A percentile compares a stretch with the other conserved stretches of the same genome.
phyloP scores from a whole-genome alignment of 2,888 invertebrate genomes.

The Alviniconcha strummeri region DNA sequence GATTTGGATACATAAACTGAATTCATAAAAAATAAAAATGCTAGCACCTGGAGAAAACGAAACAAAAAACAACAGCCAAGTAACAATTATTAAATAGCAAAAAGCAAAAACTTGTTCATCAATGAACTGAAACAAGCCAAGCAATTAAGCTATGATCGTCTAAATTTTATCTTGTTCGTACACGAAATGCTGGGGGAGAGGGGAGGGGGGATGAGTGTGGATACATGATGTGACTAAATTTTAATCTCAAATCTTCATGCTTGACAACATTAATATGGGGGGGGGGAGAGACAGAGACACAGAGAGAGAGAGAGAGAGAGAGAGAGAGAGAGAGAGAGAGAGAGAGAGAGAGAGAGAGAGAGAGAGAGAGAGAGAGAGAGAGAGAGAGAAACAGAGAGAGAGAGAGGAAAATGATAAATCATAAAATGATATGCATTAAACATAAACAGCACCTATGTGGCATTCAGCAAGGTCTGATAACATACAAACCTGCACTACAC shows the following conservation, averaged over 20 bases:
- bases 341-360: background rate
- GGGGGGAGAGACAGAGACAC: background rate
- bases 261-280: background rate
- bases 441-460: background rate
- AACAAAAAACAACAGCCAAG: no score
- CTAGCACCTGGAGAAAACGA: no score
- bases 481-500: background rate
- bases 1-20: no score
- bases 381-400: background rate
- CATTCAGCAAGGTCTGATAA: background rate
- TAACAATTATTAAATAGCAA: no score
- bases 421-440: background rate
- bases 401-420: background rate
- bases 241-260: background rate
- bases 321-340: background rate
- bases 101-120: no score
- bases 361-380: background rate
- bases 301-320: background rate
- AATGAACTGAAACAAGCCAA: no score
- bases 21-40: no score
- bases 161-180: background rate
- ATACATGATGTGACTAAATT: background rate
- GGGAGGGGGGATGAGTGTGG: slow-evolving; percentile 10
- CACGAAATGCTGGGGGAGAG: background rate
- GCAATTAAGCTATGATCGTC: no score